Conservation (phyloP, 64 coral and sea anemone genomes). For the Montipora foliosa region DNA sequence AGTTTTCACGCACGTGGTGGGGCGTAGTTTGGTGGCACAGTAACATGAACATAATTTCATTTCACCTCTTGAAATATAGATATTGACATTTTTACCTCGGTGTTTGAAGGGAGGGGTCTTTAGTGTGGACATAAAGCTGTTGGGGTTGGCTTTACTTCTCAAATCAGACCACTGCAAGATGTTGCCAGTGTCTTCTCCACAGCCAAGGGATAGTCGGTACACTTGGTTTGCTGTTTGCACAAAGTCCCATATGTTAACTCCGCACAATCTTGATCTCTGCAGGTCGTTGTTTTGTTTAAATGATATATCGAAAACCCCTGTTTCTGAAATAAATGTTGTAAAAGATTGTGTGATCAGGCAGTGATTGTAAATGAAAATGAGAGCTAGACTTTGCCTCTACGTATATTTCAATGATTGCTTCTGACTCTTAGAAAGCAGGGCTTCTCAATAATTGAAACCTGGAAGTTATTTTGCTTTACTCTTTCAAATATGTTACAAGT, state of each 20-base stretch:
- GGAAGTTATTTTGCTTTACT: neutral
- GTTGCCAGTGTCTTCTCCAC: conserved; percentile 15
- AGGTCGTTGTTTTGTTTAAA: conserved; percentile 1
- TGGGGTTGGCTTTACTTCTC: neutral
- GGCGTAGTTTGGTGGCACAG: too few relatives aligned
- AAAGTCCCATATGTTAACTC: conserved; percentile 19
- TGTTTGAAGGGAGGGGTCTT: neutral
- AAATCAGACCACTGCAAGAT: conserved; percentile 13
- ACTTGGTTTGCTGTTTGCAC: neutral
- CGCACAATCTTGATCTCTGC: neutral
- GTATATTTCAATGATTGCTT: too few relatives aligned
- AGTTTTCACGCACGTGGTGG: too few relatives aligned
- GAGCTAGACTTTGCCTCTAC: too few relatives aligned
- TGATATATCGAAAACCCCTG: neutral
- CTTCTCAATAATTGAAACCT: too few relatives aligned
- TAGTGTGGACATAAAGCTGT: neutral
- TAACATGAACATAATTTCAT: neutral
- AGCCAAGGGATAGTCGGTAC: conserved; percentile 17
- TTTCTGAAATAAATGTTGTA: conserved; percentile 1
- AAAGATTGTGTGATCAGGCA: neutral
- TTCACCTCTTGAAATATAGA: too few relatives aligned
- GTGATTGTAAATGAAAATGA: too few relatives aligned
- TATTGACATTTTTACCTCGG: neutral
- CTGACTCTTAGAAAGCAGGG: too few relatives aligned
- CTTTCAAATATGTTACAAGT: neutral